phyloP scores from a whole-genome alignment of 2,113 vertebrate species.

The Felis chaus region DNA sequence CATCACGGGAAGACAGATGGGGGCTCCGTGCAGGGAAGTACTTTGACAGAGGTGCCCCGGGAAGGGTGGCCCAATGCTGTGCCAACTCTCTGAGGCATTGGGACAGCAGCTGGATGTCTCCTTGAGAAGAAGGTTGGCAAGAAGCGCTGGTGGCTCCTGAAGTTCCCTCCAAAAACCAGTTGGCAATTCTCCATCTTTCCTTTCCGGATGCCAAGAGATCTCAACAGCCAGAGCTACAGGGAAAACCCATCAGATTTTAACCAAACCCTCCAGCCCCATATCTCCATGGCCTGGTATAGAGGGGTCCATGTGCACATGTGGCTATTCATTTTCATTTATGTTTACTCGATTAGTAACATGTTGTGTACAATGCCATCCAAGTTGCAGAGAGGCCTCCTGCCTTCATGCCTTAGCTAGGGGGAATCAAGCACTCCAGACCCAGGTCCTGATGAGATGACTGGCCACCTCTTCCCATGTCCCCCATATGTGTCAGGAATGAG shows the following conservation, averaged over 20 bases:
- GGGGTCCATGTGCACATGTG: neutral
- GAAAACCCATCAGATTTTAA: neutral
- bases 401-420: neutral
- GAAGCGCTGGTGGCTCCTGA: neutral
- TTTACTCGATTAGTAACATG: neutral
- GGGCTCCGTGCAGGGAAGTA: neutral
- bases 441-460: neutral
- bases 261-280: neutral
- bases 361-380: neutral
- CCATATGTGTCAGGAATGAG: neutral
- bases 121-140: neutral
- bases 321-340: neutral
- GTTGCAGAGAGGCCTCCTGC: neutral
- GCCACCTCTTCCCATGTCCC: neutral
- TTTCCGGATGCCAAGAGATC: neutral
- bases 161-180: neutral
- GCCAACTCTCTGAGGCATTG: neutral
- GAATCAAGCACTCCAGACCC: neutral
- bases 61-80: accelerated
- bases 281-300: neutral
- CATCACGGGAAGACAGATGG: neutral
- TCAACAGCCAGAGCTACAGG: neutral
- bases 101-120: neutral
- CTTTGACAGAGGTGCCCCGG: neutral
- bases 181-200: neutral